phyloP scores from a whole-genome alignment of 2,797 vertebrate genomes.

The Nannoperca obscura region DNA sequence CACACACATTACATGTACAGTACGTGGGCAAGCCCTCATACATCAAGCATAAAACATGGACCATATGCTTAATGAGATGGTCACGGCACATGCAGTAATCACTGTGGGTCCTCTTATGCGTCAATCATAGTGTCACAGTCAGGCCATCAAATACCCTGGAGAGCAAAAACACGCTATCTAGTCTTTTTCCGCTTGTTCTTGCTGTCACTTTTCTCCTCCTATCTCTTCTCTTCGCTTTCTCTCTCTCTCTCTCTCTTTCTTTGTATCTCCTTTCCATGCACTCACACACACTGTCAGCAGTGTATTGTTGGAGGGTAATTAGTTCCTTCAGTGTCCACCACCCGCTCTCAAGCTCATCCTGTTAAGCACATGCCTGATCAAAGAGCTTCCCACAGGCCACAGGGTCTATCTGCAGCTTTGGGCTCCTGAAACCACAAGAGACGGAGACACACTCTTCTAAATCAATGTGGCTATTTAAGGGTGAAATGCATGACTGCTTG shows the following conservation, averaged over 20 bases:
- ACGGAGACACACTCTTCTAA: conserved; percentile 55
- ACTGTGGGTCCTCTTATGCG: conserved; percentile 48
- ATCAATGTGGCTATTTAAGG: conserved; percentile 67
- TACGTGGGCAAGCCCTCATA: neutral
- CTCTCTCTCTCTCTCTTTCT: conserved; percentile 12
- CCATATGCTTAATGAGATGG: conserved; percentile 34
- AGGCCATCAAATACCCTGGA: conserved; percentile 68
- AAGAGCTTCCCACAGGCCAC: conserved; percentile 61
- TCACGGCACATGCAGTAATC: conserved; percentile 46
- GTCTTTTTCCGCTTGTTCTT: conserved; percentile 46
- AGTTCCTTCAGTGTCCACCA: conserved; percentile 75
- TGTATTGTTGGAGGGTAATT: conserved; percentile 78
- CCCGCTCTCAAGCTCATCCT: conserved; percentile 67
- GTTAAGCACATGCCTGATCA: conserved; percentile 78
- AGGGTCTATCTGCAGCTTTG: conserved; percentile 55
- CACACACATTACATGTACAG: neutral
- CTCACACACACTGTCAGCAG: conserved; percentile 53
- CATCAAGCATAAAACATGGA: conserved; percentile 20
- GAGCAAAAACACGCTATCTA: conserved; percentile 59
- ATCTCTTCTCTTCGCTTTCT: conserved; percentile 47
- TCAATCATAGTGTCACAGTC: conserved; percentile 71
- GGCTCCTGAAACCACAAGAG: conserved; percentile 48
- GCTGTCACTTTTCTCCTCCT: conserved; percentile 51
- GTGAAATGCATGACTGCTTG: conserved; percentile 55
- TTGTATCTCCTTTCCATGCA: conserved; percentile 36